Percentiles rank a stretch among this genome's conserved stretches.
Conservation (phyloP, 2,113 vertebrate genomes). For the Phaethornis superciliosus region DNA sequence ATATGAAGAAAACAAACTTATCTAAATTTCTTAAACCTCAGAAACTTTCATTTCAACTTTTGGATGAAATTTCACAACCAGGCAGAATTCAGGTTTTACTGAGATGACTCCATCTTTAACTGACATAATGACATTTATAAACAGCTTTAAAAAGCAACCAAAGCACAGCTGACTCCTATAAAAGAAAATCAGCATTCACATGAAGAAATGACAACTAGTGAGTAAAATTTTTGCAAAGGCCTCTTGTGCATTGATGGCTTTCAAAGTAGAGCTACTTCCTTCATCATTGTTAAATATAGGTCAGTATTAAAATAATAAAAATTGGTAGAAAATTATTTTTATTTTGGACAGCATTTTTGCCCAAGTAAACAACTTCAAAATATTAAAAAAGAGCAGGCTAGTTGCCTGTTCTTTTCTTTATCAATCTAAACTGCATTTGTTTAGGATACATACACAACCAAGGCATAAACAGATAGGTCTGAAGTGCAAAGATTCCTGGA, state of each 20-base stretch:
- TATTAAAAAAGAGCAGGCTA: neutral
- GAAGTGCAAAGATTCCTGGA: neutral
- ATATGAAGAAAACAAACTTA: constrained; percentile 31
- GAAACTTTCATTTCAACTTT: constrained; percentile 43
- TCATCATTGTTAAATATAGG: neutral
- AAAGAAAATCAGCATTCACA: neutral
- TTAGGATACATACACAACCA: neutral
- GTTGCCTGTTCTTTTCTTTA: neutral
- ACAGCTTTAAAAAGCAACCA: neutral
- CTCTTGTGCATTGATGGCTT: neutral
- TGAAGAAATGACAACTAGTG: neutral
- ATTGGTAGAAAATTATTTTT: neutral
- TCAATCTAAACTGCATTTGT: neutral
- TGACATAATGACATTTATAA: neutral
- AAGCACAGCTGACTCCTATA: neutral
- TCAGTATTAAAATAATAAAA: neutral
- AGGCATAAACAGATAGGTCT: neutral
- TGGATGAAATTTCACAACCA: neutral
- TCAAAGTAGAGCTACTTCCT: neutral
- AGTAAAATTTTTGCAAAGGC: neutral
- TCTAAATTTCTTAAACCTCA: constrained; percentile 5
- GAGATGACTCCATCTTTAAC: neutral
- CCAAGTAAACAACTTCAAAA: neutral
- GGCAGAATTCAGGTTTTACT: neutral
- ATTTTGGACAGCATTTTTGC: neutral